Evolutionary conservation across 2,113 vertebrate genomes (phyloP).

Genomic region (Otolemur garnettii): DNA sequence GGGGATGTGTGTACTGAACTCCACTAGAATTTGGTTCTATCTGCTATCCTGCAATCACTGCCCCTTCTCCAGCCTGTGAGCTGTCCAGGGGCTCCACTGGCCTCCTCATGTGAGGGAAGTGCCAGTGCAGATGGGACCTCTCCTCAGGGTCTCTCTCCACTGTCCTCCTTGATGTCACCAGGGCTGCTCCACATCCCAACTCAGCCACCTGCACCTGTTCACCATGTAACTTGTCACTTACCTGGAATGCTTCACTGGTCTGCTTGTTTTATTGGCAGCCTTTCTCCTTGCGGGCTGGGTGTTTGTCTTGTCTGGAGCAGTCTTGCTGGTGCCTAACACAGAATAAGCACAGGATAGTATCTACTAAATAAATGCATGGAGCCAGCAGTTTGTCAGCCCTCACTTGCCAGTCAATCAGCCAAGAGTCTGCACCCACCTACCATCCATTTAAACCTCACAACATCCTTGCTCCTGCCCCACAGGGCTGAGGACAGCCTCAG

Average conservation of each 20-base stretch:
- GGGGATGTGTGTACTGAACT: fast-evolving
- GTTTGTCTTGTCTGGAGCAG: not conserved
- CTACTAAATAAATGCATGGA: not conserved
- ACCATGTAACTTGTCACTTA: not conserved
- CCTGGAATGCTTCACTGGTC: not conserved
- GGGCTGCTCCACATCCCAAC: fast-evolving
- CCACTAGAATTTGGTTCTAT: not conserved
- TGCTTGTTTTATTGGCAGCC: not conserved
- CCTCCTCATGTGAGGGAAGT: not conserved
- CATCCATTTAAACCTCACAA: fast-evolving
- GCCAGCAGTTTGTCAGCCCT: not conserved
- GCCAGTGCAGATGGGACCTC: not conserved
- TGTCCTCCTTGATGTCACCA: fast-evolving
- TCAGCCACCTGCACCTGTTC: too few relatives aligned
- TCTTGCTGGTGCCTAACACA: not conserved
- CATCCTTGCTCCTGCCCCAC: too few relatives aligned
- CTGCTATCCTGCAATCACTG: not conserved
- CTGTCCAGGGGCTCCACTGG: not conserved
- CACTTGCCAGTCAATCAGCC: not conserved
- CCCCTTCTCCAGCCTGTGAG: not conserved
- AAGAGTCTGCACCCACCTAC: fast-evolving
- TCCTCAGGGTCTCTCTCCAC: not conserved
- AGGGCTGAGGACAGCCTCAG: too few relatives aligned
- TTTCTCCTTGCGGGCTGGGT: not conserved
- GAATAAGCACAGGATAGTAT: not conserved